A percentile compares a stretch with the other conserved stretches of the same genome.
These are phyloP conservation scores for Zapus hudsonius DNA, from an alignment of 2,113 vertebrate species.

Conservation along the genomic window DNA sequence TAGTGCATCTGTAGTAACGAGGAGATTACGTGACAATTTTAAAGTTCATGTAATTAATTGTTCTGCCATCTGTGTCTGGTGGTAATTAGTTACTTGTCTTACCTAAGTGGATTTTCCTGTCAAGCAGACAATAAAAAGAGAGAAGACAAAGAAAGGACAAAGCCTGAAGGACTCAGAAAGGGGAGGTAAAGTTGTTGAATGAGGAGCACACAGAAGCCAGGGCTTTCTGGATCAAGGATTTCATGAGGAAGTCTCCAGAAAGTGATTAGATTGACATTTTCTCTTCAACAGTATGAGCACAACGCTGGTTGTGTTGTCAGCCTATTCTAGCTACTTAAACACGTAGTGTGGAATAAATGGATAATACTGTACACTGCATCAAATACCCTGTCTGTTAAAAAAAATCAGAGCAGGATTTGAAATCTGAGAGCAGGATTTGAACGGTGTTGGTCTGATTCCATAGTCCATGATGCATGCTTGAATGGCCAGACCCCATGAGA, in stretches of 20 bases:
- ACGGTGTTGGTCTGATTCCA: neutral
- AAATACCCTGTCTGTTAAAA: neutral
- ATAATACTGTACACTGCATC: neutral
- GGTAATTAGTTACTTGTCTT: neutral
- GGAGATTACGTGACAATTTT: neutral
- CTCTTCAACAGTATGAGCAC: neutral
- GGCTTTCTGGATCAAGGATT: neutral
- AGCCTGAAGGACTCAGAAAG: neutral
- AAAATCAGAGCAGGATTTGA: no score
- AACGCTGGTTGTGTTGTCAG: neutral
- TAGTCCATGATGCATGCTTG: neutral
- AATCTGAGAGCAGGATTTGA: neutral
- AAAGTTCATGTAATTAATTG: slow-evolving; percentile 15
- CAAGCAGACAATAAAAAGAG: neutral
- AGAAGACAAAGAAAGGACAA: slow-evolving; percentile 12
- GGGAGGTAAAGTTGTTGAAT: neutral
- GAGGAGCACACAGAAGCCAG: neutral
- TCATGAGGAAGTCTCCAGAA: neutral
- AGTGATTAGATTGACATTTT: neutral
- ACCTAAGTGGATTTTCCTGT: neutral
- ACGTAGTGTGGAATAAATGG: neutral
- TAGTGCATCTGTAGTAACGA: neutral
- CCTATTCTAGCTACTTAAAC: neutral
- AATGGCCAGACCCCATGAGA: neutral
- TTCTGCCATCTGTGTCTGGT: neutral